Evolutionary conservation across 2,113 vertebrate genomes (phyloP), one percentile per base, ranked within the genome.

Genomic region (Romanogobio albipinnatus): DNA sequence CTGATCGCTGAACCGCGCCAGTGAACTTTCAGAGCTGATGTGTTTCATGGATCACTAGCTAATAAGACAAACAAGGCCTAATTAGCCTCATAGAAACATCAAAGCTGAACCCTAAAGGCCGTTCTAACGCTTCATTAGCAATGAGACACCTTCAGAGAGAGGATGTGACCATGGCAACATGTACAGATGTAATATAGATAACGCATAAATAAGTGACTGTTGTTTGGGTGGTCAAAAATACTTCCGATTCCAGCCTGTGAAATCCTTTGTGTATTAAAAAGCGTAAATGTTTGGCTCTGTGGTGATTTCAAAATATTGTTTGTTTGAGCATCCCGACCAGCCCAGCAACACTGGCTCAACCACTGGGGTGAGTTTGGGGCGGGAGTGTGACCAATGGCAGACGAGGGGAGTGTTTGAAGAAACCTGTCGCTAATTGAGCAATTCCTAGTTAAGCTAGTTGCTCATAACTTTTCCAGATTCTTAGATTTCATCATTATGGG

Each of bases 31-130:
- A 82, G 78, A 85, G 62, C 64, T 49, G 47, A 74, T 75, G 66
- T 2, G n/a, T 36, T 33, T 84, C 43, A 75, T 75, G 66, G 53
- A 80, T 62, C 74, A 79, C 29, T 78, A 82, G 82, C 84, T 86
- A 88, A 88, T 19, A 73, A 87, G 87, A 88, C 88, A 89, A 87
- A 88, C 85, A 84, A 13, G n/a, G 71, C 62, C 86, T 86, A 90
- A 92, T 93, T 91, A 91, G 88, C 81, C 84, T 2, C 78, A 47
- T 71, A 66, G 88, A 87, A 89, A 89, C 84, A 91, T 91, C 83
- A 90, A 90, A 93, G 91, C 87, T 88, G 86, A 89, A 89, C 87
- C 90, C 85, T 82, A 66, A 83, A 89, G 86, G 85, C 56, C 59
- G 68, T 7, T 49, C 43, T 84, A 71, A 81, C 33, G 9, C 86